Base-by-base conservation (phyloP, 2,888 invertebrate species). In the Ecliptopera silaceata region DNA sequence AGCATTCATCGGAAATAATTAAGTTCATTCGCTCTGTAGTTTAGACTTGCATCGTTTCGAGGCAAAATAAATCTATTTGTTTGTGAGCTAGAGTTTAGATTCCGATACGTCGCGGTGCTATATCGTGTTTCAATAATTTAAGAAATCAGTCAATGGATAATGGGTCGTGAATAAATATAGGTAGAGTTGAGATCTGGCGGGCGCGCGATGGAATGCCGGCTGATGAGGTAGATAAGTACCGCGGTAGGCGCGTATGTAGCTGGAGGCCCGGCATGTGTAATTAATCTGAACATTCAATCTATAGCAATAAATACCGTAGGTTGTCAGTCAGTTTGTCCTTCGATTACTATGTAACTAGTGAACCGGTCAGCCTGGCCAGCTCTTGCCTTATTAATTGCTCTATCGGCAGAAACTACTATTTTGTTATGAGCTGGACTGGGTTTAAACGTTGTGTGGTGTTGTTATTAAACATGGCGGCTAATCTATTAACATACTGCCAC, bases 201-300 rank as follows among this genome's bases (percentile, higher is more conserved):
- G 65, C 65, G 56, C 60, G 64, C 64, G 61, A 67, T 77, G 85
- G 87, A 85, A 86, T 86, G 81, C 72, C 66, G 71, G 71, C 75
- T 77, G 83, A 82, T 83, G 83, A 79, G 77, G 74, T 77, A 77
- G 79, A 77, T 82, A 78, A 70, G 68, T 76, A 77, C 69, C 72
- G 71, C 75, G 67, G 77, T 74, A 75, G 73, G 75, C 72, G 70
- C 74, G 74, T 78, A 77, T 74, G 61, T 50, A 54, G 61, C 60
- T 47, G 69, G 76, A 74, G 74, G 70, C 70, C 70, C 69, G 68
- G 80, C 76, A 80, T 84, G 75, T 81, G 82, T 84, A 86, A 84
- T 84, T 84, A 84, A 84, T 84, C 82, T 82, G 74, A 77, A 80
- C 80, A 80, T 80, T 84, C 77, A 79, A 84, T 85, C 82, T 84